Conservation (phyloP, 2,888 invertebrate species). For the Drosophila algonquin region DNA sequence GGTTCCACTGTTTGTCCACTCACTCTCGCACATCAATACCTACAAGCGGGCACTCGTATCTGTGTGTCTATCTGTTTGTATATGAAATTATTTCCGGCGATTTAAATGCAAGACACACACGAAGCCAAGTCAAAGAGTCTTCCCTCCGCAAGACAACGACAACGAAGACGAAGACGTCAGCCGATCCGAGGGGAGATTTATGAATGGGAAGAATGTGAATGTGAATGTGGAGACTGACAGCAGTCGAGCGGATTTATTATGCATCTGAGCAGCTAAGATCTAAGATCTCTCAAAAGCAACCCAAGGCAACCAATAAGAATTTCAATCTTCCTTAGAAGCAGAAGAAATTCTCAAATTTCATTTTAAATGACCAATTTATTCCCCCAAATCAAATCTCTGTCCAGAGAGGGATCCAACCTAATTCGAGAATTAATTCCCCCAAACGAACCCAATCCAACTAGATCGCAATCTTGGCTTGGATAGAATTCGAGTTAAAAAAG, state of each 20-base stretch:
- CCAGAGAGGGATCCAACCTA: conserved; percentile 4
- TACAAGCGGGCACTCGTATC: background rate
- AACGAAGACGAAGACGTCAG: conserved; percentile 1
- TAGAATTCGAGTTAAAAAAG: conserved; percentile 7
- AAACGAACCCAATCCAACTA: conserved; percentile 25
- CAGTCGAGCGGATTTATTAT: conserved; percentile 28
- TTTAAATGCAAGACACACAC: conserved; percentile 78
- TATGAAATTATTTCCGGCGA: conserved; percentile 75
- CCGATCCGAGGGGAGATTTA: conserved; percentile 29
- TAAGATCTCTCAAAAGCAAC: conserved; percentile 9
- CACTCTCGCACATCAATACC: background rate
- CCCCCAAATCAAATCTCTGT: conserved; percentile 2
- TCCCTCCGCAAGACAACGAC: background rate
- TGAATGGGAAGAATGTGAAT: conserved; percentile 19
- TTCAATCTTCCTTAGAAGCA: conserved; percentile 20
- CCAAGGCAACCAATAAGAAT: conserved; percentile 22
- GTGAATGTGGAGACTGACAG: conserved; percentile 5
- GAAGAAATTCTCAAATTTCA: conserved; percentile 32
- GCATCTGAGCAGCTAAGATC: conserved; percentile 15
- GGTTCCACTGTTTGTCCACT: conserved; percentile 47
- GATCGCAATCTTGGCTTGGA: conserved; percentile 22
- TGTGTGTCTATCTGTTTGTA: conserved; percentile 48
- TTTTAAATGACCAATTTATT: conserved; percentile 36
- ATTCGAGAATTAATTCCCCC: conserved; percentile 30
- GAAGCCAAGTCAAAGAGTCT: conserved; percentile 49